Evolutionary conservation across 2,797 vertebrate species (phyloP), one percentile per base, ranked within the genome.

Genomic region (Tapera naevia): DNA sequence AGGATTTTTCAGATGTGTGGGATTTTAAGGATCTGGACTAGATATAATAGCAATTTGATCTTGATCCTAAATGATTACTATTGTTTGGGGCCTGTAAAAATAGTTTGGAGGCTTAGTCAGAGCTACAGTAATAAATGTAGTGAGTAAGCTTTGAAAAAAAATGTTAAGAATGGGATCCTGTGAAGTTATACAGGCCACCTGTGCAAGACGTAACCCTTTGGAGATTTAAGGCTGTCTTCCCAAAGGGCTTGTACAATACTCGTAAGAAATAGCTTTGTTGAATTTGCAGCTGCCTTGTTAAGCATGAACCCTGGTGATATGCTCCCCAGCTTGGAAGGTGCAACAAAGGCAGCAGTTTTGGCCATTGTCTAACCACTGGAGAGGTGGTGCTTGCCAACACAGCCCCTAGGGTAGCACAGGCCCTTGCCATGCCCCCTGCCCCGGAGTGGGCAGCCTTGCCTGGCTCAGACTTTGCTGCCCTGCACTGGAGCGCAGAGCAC

Each of bases 41-140:
- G 65, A 64, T 87, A 57, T 43, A 95, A 87, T 84, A 95, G 82
- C 74, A 94, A 67, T 89, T 86, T 96, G 94, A 96, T 50, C 83
- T 96, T 90, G 75, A 96, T 91, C 33, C 46, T 94, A 86, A 95
- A 93, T 80, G 64, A 92, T 93, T 93, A 58, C 90, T 96, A 10
- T 97, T 97, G 60, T 94, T 70, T 58, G 85, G 94, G 75, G 58
- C 73, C 46, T 6, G 6, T 96, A 96, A 96, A 96, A 97, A 97
- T 97, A 96, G 75, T 97, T 97, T 91, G 71, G 84, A 95, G 73
- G 79, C 81, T 97, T 97, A 95, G 91, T 97, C 95, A 97, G 92
- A 95, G 80, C 91, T 79, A 7, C 88, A 94, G 84, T 94, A 96
- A 97, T 96, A 97, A 97, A 97, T 65, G 65, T 58, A 88, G 48